phyloP scores from a whole-genome alignment of 1,140 invertebrate genomes.

The Drosophila funebris region DNA sequence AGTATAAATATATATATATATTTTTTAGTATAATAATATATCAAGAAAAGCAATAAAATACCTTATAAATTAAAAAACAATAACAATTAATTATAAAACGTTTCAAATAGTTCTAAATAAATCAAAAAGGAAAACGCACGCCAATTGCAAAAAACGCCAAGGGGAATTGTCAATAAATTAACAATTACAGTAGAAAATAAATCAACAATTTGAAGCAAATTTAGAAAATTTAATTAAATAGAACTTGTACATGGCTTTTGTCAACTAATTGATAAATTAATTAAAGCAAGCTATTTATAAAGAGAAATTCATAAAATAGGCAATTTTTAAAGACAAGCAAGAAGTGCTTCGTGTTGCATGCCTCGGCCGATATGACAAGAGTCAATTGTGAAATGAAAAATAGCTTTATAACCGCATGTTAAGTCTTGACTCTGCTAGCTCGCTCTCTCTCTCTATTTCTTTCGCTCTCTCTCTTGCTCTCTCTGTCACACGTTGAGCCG shows the following conservation, averaged over 20 bases:
- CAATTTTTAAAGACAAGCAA: background rate
- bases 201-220: background rate
- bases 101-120: background rate
- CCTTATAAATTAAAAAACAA: no score
- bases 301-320: constrained; percentile 4
- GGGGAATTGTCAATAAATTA: background rate
- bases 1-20: no score
- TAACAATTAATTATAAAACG: background rate
- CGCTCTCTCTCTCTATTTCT: background rate
- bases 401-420: constrained; percentile 73
- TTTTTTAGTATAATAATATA: no score
- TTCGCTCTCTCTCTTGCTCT: background rate
- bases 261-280: constrained; percentile 18
- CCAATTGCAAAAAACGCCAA: background rate
- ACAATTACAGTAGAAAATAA: background rate
- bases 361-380: constrained; percentile 40
- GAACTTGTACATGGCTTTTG: background rate
- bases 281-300: background rate
- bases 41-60: no score
- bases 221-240: constrained; percentile 15
- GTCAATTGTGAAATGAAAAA: constrained; percentile 74
- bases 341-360: background rate
- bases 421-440: constrained; percentile 42
- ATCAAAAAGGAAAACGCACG: background rate
- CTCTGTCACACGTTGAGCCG: background rate